Evolutionary conservation across 37 sponge, comb jelly and placozoan species (phyloP).

Genomic region (Lycopodina hypogea): DNA sequence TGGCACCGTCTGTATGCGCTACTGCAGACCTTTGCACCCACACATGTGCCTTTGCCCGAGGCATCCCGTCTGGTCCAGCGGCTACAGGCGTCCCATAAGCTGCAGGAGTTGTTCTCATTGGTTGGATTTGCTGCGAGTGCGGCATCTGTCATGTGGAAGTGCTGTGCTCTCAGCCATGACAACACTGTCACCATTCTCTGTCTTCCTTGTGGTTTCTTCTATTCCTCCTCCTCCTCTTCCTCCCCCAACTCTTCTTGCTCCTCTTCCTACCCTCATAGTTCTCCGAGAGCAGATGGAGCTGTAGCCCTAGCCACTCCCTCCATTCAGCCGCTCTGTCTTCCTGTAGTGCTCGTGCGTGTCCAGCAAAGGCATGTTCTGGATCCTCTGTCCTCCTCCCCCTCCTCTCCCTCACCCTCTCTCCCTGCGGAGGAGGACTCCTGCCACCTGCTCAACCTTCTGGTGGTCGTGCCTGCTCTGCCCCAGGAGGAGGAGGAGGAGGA

Average conservation of each 20-base stretch:
- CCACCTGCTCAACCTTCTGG: neutral
- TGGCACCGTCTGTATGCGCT: neutral
- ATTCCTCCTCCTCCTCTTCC: neutral
- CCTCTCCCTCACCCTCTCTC: neutral
- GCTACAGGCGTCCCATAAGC: neutral
- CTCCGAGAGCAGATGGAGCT: neutral
- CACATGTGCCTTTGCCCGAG: slow-evolving; percentile 5
- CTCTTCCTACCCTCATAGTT: neutral
- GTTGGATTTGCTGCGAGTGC: neutral
- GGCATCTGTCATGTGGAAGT: slow-evolving; percentile 16
- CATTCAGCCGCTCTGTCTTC: neutral
- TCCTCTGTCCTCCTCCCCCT: slow-evolving; percentile 5
- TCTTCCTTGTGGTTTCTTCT: slow-evolving; percentile 9
- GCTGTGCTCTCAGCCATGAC: slow-evolving; percentile 15
- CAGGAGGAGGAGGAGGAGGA: neutral
- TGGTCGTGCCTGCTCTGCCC: neutral
- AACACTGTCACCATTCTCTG: slow-evolving; percentile 30
- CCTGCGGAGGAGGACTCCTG: neutral
- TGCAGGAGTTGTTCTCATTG: neutral
- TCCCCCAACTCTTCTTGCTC: neutral
- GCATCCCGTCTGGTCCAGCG: slow-evolving; percentile 1
- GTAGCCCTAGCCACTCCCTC: neutral
- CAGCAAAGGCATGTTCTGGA: neutral
- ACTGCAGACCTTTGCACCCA: slow-evolving; percentile 17
- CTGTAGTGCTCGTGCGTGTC: slow-evolving; percentile 30